Evolutionary conservation across 2,797 vertebrate species (phyloP).

Genomic region (Fundulus diaphanus): DNA sequence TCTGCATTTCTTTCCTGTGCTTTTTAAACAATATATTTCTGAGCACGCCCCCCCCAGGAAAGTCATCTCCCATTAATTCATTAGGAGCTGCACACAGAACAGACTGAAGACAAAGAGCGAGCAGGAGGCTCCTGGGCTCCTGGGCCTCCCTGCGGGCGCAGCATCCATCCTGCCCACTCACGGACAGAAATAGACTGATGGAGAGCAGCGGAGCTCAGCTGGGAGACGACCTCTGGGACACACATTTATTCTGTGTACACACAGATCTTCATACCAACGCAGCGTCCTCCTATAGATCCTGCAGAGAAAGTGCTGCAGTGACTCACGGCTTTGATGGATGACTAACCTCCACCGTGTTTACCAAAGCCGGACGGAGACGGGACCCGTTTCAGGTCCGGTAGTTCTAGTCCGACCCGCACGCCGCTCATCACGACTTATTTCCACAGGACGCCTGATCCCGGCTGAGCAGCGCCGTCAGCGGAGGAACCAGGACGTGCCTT

Average conservation of each 20-base stretch:
- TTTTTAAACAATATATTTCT: too few relatives aligned
- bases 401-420: too few relatives aligned
- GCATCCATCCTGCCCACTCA: slow-evolving; percentile 67
- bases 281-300: not conserved
- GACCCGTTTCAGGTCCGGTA: too few relatives aligned
- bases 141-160: slow-evolving; percentile 44
- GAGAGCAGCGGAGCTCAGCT: slow-evolving; percentile 55
- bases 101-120: slow-evolving; percentile 12
- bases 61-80: slow-evolving; percentile 36
- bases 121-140: slow-evolving; percentile 21
- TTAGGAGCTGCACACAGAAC: slow-evolving; percentile 30
- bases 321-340: slow-evolving; percentile 4
- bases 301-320: not conserved
- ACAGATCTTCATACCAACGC: slow-evolving; percentile 5
- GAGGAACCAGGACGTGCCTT: too few relatives aligned
- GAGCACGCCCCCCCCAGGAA: not conserved
- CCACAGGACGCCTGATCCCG: too few relatives aligned
- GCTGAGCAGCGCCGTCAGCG: too few relatives aligned
- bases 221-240: slow-evolving; percentile 57
- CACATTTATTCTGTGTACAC: not conserved
- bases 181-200: slow-evolving; percentile 70
- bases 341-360: slow-evolving; percentile 3
- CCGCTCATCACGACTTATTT: too few relatives aligned
- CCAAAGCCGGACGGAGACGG: not conserved
- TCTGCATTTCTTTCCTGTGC: too few relatives aligned